Evolutionary conservation across 2,113 vertebrate genomes (phyloP), one percentile per base, ranked within the genome.

Genomic region (Edolisoma coerulescens): DNA sequence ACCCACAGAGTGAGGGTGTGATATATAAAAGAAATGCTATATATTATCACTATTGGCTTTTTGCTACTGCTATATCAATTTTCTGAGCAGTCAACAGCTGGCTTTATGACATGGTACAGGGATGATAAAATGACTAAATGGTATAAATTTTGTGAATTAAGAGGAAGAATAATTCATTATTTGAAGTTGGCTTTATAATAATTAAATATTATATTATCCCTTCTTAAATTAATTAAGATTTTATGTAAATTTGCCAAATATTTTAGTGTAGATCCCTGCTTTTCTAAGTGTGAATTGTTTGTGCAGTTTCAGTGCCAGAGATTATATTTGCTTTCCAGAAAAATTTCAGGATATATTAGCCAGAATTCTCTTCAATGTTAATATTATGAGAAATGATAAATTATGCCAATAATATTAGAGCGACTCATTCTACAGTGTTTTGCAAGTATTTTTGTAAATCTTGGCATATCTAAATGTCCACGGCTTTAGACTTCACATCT

Each of bases 151-250:
- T n/a, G 30, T 89, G 74, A 83, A 49, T 75, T 83, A 91, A 84
- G 42, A 84, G n/a, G 47, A 87, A 94, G 11, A 75, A 64, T 59
- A 78, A 81, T 77, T 85, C 64, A 61, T 91, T 93, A 92, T 87
- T 95, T 95, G 28, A 74, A 30, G 47, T 75, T 68, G 41, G 19
- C 35, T 90, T 84, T 69, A 69, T 78, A 60, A 87, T 93, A 89
- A 83, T 83, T 80, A 92, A 96, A 85, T 71, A 90, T 94, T 91
- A 87, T 79, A 95, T 67, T 86, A 64, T 33, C 13, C n/a, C 4
- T 37, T 79, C 33, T 77, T 94, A 79, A 80, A 97, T 74, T 93
- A 95, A 93, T 93, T 90, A 92, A 87, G 28, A 59, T 76, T 68
- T 95, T 73, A 87, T 76, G 70, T 33, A 70, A 50, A 59, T 73